phyloP scores from a whole-genome alignment of 2,888 invertebrate species.

The Eutolmus rufibarbis region DNA sequence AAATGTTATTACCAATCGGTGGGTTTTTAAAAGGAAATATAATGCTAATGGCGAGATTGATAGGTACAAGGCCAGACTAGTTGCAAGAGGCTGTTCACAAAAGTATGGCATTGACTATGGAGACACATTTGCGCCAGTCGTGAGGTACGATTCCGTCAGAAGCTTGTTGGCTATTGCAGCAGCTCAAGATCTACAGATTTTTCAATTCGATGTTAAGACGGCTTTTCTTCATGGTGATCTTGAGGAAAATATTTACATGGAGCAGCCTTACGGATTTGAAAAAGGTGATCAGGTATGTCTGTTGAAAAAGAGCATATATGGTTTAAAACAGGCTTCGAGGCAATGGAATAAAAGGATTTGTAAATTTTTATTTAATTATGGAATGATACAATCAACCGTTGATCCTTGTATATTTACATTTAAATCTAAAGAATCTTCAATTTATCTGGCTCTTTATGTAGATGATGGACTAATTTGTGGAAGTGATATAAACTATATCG shows the following conservation, averaged over 20 bases:
- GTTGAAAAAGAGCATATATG: slow-evolving; percentile 43
- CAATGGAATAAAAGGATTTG: neutral
- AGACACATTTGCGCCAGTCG: no score
- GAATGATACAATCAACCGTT: neutral
- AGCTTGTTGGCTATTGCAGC: slow-evolving; percentile 43
- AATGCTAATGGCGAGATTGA: slow-evolving; percentile 40
- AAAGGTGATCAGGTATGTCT: slow-evolving; percentile 24
- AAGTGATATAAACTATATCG: neutral
- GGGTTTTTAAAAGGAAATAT: slow-evolving; percentile 46
- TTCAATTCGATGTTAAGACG: slow-evolving; percentile 47
- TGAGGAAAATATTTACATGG: slow-evolving; percentile 44
- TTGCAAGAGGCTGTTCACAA: no score
- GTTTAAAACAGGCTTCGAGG: neutral
- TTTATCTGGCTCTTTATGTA: slow-evolving; percentile 49
- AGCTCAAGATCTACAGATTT: slow-evolving; percentile 29
- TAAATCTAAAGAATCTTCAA: slow-evolving; percentile 33
- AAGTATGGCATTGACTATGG: no score
- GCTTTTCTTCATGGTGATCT: slow-evolving; percentile 45
- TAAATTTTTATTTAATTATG: neutral
- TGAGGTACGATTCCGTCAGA: neutral
- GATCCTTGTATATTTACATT: slow-evolving; percentile 44
- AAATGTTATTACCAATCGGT: slow-evolving; percentile 41
- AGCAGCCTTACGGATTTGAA: slow-evolving; percentile 43
- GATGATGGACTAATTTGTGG: slow-evolving; percentile 49
- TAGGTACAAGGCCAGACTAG: neutral